Conservation (phyloP, 2,888 invertebrate species). For the Lithophane ornitopus region DNA sequence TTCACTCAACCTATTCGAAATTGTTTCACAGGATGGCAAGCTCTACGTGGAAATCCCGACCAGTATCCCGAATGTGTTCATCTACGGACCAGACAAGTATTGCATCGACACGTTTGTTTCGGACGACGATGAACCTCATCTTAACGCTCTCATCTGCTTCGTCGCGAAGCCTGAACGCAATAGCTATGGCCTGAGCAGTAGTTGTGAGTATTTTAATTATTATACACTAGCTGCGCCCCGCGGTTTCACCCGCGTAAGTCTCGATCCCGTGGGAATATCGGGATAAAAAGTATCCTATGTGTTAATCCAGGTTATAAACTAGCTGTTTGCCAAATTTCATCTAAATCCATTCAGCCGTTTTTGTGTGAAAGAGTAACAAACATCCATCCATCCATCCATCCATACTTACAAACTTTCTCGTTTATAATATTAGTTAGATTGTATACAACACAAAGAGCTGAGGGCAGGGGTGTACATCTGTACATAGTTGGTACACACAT, state of each 20-base stretch:
- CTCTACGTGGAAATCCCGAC: constrained; percentile 76
- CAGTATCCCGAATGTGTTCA: constrained; percentile 72
- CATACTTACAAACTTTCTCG: no score
- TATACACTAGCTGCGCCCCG: no score
- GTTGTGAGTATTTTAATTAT: constrained; percentile 76
- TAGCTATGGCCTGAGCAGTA: constrained; percentile 73
- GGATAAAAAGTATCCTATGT: no score
- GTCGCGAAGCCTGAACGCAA: constrained; percentile 50
- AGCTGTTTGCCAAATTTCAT: no score
- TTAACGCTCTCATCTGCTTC: constrained; percentile 84
- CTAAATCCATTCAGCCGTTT: no score
- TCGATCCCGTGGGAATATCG: no score
- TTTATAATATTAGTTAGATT: no score
- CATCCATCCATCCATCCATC: no score
- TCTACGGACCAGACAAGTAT: constrained; percentile 78
- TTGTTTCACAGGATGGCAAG: constrained; percentile 78
- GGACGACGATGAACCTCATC: constrained; percentile 63
- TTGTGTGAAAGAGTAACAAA: no score
- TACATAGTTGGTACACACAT: neutral
- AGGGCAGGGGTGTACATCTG: neutral
- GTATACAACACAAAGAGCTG: neutral
- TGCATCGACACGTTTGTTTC: constrained; percentile 84
- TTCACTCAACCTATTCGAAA: neutral
- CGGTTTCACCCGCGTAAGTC: no score
- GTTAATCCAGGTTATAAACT: no score